These are phyloP conservation scores for Drosophila hamatofila DNA, from an alignment of 2,888 invertebrate genomes.

Conservation along the genomic window DNA sequence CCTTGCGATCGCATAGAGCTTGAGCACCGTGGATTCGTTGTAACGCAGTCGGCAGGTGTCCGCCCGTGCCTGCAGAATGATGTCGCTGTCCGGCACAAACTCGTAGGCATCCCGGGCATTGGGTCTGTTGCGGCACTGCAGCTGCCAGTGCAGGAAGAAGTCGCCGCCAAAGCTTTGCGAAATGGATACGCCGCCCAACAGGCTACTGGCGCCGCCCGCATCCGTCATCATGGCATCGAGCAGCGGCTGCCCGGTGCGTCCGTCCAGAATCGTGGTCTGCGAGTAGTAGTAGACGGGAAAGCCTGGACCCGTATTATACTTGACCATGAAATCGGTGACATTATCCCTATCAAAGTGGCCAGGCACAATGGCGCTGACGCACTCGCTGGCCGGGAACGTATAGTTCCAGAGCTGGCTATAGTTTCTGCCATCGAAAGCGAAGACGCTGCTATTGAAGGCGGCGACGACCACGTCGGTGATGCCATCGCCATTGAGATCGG, in stretches of 20 bases:
- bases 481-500: constrained; percentile 90
- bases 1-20: constrained; percentile 88
- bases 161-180: constrained; percentile 89
- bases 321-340: constrained; percentile 91
- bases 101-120: constrained; percentile 86
- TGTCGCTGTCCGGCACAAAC: constrained; percentile 86
- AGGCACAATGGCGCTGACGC: constrained; percentile 91
- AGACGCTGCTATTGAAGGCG: constrained; percentile 90
- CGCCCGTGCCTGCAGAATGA: constrained; percentile 85
- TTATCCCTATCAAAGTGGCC: constrained; percentile 92
- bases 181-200: constrained; percentile 84
- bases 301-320: constrained; percentile 89
- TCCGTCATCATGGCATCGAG: constrained; percentile 84
- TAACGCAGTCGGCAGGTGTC: constrained; percentile 90
- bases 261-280: constrained; percentile 85
- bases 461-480: constrained; percentile 90
- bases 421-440: constrained; percentile 90
- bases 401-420: constrained; percentile 91
- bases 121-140: constrained; percentile 86
- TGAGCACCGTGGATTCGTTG: constrained; percentile 89
- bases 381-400: constrained; percentile 88
- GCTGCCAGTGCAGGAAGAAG: constrained; percentile 91
- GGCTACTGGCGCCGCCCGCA: constrained; percentile 84
- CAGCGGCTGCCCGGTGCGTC: constrained; percentile 81
- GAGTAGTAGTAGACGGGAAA: constrained; percentile 92